Evolutionary conservation across 1,140 invertebrate species (phyloP), one percentile per base, ranked within the genome.

Genomic region (Trichogramma pretiosum): DNA sequence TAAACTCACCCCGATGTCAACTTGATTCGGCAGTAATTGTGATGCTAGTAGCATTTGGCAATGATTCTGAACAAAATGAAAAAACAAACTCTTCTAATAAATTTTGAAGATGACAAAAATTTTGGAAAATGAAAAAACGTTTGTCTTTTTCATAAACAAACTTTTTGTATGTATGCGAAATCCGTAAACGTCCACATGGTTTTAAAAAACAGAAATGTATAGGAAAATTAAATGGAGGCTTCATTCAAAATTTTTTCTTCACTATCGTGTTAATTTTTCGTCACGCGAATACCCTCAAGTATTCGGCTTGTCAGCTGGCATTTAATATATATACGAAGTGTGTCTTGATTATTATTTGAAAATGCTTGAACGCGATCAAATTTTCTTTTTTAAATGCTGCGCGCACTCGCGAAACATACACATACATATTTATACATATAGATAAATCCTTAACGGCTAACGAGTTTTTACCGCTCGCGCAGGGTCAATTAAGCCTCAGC

Each of bases 401-500:
- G 37, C 50, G 48, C 54, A n/a, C 51, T 48, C 49, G 52, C 56
- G 48, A 52, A 57, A 66, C 62, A 65, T 65, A 67, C 68, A 67
- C 64, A 58, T 55, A n/a, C n/a, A n/a, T n/a, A n/a, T n/a, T n/a
- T n/a, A n/a, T n/a, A n/a, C n/a, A n/a, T n/a, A n/a, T n/a, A n/a
- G n/a, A n/a, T n/a, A n/a, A n/a, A n/a, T n/a, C n/a, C n/a, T n/a
- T n/a, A 56, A 49, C 58, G 64, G 56, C 55, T 69, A 68, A 68
- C 60, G 63, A 67, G 64, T 68, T 69, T 69, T 71, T 66, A 67
- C 56, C 49, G 48, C 44, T 56, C 50, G 55, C 45, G 44, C 43
- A 55, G 49, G 55, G 60, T 60, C 62, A 70, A 70, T 68, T 68
- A 68, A 68, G 59, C 64, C 60, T 44, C 47, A 51, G 45, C 30